phyloP scores from a whole-genome alignment of 2,113 vertebrate species.

The Vireo altiloquus region DNA sequence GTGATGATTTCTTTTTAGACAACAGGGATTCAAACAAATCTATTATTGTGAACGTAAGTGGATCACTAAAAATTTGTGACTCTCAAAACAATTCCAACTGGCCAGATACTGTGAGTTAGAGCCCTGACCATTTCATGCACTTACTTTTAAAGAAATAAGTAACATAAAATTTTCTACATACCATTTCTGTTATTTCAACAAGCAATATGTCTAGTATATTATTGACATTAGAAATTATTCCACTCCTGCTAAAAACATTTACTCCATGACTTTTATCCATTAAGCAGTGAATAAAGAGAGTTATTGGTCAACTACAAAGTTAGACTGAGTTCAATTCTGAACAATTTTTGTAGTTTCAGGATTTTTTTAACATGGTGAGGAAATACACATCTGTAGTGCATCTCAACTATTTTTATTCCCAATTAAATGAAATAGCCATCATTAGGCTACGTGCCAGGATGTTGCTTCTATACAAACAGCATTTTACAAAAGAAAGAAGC shows the following conservation, averaged over 20 bases:
- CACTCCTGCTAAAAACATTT: slow-evolving; percentile 14
- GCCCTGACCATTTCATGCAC: neutral
- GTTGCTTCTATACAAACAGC: neutral
- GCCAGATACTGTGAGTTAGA: neutral
- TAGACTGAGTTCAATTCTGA: neutral
- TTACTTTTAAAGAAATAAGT: neutral
- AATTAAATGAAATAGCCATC: neutral
- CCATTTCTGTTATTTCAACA: slow-evolving; percentile 2
- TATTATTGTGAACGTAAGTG: neutral
- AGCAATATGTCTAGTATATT: neutral
- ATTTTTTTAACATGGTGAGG: neutral
- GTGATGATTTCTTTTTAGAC: neutral
- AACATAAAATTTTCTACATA: neutral
- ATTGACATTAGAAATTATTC: neutral
- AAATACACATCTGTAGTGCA: neutral
- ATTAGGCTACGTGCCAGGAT: neutral
- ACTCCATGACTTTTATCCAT: slow-evolving; percentile 13
- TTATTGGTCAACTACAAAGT: slow-evolving; percentile 36
- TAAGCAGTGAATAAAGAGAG: neutral
- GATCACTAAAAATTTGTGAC: neutral
- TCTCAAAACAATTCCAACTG: neutral
- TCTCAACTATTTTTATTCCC: neutral
- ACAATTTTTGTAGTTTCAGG: neutral
- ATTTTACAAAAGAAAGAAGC: neutral
- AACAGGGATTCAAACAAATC: neutral